Evolutionary conservation across 1,140 invertebrate genomes (phyloP).

Genomic region (Drosophila baimaii): DNA sequence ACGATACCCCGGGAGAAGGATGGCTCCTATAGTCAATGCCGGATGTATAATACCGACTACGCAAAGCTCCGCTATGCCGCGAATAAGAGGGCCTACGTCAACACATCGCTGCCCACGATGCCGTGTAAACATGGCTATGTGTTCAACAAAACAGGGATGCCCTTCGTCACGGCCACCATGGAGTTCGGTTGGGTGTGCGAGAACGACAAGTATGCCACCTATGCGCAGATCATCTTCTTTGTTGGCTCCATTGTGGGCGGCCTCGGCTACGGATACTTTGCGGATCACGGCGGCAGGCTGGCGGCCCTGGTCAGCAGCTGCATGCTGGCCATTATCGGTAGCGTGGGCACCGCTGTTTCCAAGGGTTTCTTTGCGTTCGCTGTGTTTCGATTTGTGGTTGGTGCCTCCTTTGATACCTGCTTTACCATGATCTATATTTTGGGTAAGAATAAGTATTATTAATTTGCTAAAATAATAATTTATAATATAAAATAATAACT

Average conservation of each 20-base stretch:
- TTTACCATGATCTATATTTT: slow-evolving; percentile 96
- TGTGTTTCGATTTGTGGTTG: slow-evolving; percentile 90
- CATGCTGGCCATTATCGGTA: slow-evolving; percentile 89
- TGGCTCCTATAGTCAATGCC: slow-evolving; percentile 86
- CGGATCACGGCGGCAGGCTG: slow-evolving; percentile 91
- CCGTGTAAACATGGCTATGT: slow-evolving; percentile 89
- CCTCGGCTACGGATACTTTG: slow-evolving; percentile 92
- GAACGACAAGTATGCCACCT: slow-evolving; percentile 88
- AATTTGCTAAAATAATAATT: neutral
- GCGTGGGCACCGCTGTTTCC: slow-evolving; percentile 88
- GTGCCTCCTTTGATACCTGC: slow-evolving; percentile 93
- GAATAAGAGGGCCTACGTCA: slow-evolving; percentile 83
- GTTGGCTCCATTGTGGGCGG: slow-evolving; percentile 92
- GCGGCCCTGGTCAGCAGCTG: slow-evolving; percentile 92
- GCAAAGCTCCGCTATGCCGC: slow-evolving; percentile 84
- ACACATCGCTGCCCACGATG: slow-evolving; percentile 87
- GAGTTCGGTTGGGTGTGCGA: slow-evolving; percentile 94
- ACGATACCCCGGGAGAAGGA: slow-evolving; percentile 87
- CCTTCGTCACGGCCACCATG: slow-evolving; percentile 90
- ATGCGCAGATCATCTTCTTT: slow-evolving; percentile 93
- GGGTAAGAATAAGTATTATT: slow-evolving; percentile 86
- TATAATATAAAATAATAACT: slow-evolving; percentile 12
- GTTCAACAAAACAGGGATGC: slow-evolving; percentile 88
- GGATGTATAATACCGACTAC: slow-evolving; percentile 89
- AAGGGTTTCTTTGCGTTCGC: slow-evolving; percentile 89